Conservation (phyloP, 2,888 invertebrate species). For the Synanthedon tipuliformis region DNA sequence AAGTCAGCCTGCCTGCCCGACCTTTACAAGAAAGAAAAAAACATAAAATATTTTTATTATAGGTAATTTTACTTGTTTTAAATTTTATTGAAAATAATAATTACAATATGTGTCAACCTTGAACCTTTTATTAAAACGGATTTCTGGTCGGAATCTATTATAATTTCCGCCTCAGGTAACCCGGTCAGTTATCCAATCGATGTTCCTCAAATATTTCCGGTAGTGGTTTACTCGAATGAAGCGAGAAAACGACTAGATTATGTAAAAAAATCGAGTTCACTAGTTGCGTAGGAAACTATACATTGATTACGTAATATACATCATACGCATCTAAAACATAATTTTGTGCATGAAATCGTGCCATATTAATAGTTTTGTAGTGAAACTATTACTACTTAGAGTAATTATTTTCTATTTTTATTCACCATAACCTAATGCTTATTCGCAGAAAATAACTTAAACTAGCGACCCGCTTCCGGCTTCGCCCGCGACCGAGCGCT, state of each 20-base stretch:
- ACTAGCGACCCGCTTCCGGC: too few relatives aligned
- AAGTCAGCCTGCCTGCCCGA: too few relatives aligned
- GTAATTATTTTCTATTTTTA: neutral
- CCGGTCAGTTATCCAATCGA: neutral
- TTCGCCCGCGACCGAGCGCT: too few relatives aligned
- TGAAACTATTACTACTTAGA: neutral
- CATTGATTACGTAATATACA: neutral
- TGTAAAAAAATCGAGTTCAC: constrained; percentile 8
- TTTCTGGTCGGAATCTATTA: neutral
- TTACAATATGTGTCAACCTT: too few relatives aligned
- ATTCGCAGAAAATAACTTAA: neutral
- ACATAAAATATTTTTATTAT: too few relatives aligned
- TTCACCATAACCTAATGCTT: neutral
- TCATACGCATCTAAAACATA: neutral
- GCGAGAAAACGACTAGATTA: constrained; percentile 9
- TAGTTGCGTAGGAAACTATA: neutral
- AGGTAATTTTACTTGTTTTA: too few relatives aligned
- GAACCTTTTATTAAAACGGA: neutral
- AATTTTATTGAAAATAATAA: too few relatives aligned
- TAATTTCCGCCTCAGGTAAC: neutral
- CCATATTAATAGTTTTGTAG: neutral
- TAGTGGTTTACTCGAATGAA: constrained; percentile 8
- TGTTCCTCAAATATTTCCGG: constrained; percentile 4
- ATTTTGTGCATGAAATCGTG: neutral
- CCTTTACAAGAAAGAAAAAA: too few relatives aligned